phyloP scores from a whole-genome alignment of 2,113 vertebrate genomes.

The Pithys albifrons region DNA sequence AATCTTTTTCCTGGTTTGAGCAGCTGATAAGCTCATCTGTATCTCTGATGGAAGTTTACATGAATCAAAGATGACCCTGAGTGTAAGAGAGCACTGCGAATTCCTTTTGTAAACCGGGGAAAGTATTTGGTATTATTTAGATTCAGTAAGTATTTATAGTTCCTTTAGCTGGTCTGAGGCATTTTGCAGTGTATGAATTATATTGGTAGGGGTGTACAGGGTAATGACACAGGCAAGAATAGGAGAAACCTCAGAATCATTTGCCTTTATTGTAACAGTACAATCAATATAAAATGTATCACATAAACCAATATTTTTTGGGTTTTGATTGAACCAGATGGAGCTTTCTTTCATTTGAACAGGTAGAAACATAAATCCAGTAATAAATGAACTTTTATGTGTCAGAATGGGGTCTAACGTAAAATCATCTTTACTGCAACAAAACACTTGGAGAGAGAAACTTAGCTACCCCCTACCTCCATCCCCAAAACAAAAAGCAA shows the following conservation, averaged over 20 bases:
- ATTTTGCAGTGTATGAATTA: not conserved
- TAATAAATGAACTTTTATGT: not conserved
- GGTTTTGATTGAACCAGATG: not conserved
- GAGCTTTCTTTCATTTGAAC: not conserved
- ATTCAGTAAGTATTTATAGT: not conserved
- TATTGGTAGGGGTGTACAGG: not conserved
- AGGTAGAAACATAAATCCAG: not conserved
- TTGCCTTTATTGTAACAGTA: not conserved
- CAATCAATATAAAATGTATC: not conserved
- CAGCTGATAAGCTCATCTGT: not conserved
- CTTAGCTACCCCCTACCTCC: rapidly evolving
- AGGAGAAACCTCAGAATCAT: not conserved
- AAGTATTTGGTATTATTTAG: not conserved
- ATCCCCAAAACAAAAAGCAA: not conserved
- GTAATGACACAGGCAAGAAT: not conserved
- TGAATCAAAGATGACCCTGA: not conserved
- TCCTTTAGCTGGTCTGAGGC: not conserved
- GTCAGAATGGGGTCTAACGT: not conserved
- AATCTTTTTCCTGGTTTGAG: not conserved
- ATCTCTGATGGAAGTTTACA: not conserved
- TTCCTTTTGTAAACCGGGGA: not conserved
- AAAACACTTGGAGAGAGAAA: not conserved
- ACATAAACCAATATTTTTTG: not conserved
- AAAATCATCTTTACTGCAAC: not conserved
- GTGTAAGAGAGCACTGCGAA: not conserved